Evolutionary conservation across 2,113 vertebrate genomes (phyloP).

Genomic region (Columba janthina): DNA sequence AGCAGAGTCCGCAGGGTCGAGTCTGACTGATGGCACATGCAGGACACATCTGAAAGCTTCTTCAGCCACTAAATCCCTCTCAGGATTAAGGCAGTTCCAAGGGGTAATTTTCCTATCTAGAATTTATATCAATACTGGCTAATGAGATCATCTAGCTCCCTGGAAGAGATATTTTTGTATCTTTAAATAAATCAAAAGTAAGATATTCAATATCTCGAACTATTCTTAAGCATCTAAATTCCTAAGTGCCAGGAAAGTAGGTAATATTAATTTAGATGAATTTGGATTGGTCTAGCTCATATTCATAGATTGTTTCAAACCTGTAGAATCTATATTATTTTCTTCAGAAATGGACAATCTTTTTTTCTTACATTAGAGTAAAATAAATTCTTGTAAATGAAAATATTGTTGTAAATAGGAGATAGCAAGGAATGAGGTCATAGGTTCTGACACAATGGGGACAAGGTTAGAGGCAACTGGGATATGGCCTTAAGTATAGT

Average conservation of each 20-base stretch:
- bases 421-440: neutral
- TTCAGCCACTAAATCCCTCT: neutral
- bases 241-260: neutral
- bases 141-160: neutral
- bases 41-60: neutral
- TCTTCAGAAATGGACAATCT: neutral
- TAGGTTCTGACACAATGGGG: neutral
- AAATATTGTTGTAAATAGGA: neutral
- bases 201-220: neutral
- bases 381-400: neutral
- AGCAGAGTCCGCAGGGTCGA: neutral
- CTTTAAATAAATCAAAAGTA: conserved; percentile 13
- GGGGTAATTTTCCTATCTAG: neutral
- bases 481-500: neutral
- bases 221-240: neutral
- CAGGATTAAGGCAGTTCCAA: neutral
- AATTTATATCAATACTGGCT: neutral
- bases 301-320: neutral
- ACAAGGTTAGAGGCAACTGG: neutral
- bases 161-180: neutral
- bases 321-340: neutral
- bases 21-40: neutral
- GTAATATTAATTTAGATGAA: neutral
- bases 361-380: neutral
- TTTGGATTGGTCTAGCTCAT: neutral